Conservation (phyloP, 2,113 vertebrate genomes). For the Mobula birostris region DNA sequence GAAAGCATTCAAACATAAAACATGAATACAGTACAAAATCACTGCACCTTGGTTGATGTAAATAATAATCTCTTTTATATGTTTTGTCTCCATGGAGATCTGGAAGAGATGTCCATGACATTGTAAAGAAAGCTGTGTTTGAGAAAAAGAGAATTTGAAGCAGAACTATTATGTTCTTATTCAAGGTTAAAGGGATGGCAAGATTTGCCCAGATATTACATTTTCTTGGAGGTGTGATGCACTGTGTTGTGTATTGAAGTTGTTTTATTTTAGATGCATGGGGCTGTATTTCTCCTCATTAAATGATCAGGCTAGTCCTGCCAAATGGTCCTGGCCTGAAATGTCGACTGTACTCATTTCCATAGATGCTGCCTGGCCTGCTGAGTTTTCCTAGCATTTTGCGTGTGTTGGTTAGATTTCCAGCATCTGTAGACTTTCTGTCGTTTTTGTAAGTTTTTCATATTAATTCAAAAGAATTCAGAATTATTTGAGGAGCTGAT, state of each 20-base stretch:
- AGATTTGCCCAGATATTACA: neutral
- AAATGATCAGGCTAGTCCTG: neutral
- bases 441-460: neutral
- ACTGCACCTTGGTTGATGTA: neutral
- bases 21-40: neutral
- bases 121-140: neutral
- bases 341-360: too few species aligned
- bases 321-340: too few species aligned
- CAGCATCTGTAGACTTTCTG: too few species aligned
- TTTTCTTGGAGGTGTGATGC: neutral
- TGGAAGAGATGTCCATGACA: neutral
- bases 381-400: too few species aligned
- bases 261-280: neutral
- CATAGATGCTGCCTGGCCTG: too few species aligned
- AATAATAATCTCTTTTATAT: neutral
- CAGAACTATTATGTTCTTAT: neutral
- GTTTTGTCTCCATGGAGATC: slow-evolving; percentile 24
- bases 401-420: too few species aligned
- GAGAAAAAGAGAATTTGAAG: slow-evolving; percentile 10
- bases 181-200: slow-evolving; percentile 1
- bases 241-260: neutral
- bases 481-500: neutral
- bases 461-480: neutral
- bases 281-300: neutral
- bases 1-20: neutral